phyloP scores from a whole-genome alignment of 2,888 invertebrate species.

The Dicycla oo region DNA sequence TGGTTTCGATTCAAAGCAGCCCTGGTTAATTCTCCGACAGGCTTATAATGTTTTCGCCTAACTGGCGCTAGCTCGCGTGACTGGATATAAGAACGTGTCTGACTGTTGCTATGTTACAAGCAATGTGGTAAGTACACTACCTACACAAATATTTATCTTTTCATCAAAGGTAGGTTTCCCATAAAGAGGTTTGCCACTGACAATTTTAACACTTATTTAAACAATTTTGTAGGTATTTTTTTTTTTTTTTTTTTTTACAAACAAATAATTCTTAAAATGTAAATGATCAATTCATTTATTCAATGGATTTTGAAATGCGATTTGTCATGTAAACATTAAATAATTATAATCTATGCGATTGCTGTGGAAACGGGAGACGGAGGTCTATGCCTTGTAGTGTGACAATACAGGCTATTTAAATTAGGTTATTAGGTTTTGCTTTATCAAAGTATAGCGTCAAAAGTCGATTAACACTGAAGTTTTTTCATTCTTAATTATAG shows the following conservation, averaged over 20 bases:
- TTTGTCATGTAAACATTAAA: slow-evolving; percentile 10
- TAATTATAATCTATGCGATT: not conserved
- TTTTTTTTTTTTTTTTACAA: not conserved
- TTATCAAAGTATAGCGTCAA: too few species aligned
- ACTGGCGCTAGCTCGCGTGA: not conserved
- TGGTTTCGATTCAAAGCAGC: too few species aligned
- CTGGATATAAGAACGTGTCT: not conserved
- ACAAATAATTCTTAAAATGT: not conserved
- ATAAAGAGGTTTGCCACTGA: not conserved
- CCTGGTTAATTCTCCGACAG: too few species aligned
- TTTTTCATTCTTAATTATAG: too few species aligned
- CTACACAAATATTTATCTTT: not conserved
- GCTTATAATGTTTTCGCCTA: too few species aligned
- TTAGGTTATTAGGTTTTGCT: too few species aligned
- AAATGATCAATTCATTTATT: slow-evolving; percentile 10
- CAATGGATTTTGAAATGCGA: slow-evolving; percentile 12
- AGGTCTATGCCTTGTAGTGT: too few species aligned
- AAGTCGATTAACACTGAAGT: too few species aligned
- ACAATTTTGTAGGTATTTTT: not conserved
- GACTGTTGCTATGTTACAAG: not conserved
- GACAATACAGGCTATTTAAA: too few species aligned
- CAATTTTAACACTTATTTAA: not conserved
- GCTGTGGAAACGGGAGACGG: too few species aligned
- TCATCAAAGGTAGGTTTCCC: not conserved
- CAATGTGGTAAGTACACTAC: not conserved